Base-by-base conservation (phyloP, 2,797 vertebrate species). In the Taeniopygia guttata region DNA sequence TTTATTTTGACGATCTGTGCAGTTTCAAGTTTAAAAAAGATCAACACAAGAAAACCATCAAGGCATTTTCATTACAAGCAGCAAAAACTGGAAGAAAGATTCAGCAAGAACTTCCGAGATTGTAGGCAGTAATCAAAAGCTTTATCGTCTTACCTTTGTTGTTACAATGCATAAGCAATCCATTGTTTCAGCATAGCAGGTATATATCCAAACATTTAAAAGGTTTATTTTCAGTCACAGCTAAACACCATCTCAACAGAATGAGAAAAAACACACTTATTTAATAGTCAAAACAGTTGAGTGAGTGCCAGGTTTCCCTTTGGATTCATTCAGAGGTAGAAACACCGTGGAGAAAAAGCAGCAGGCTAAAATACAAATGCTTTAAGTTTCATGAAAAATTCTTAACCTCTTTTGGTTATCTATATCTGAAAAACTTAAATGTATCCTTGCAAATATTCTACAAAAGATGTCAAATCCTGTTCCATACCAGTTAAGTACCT, bases 131-230 rank as follows among this genome's bases (percentile, higher is more conserved):
- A 95, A 95, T 84, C 74, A 84, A 81, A 97, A 95, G 97, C 93
- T 87, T 75, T 68, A 91, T 60, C 45, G 8, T 72, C 98, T 99
- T 99, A 99, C 98, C 99, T 99, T 99, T 75, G 98, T 99, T 56
- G 98, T 99, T 97, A 99, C 98, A 96, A 99, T 99, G 97, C 98
- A 99, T 94, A 99, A 98, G 97, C 98, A 99, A 97, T 99, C 98
- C 99, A 99, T 99, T 70, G 89, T 97, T 97, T 96, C 91, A 96
- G 97, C 97, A 97, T 87, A 97, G 97, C 97, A 97, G 78, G 81
- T 93, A 84, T 94, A 95, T 96, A 96, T 96, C 97, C 97, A 96
- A 84, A 92, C 94, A 94, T 96, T 95, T 97, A 97, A 98, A 92
- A 95, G 95, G 94, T 78, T 97, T 97, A 95, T 88, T 94, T 76